Evolutionary conservation across 1,140 invertebrate genomes (phyloP), one percentile per base, ranked within the genome.

Genomic region (Neuroterus valhalla): DNA sequence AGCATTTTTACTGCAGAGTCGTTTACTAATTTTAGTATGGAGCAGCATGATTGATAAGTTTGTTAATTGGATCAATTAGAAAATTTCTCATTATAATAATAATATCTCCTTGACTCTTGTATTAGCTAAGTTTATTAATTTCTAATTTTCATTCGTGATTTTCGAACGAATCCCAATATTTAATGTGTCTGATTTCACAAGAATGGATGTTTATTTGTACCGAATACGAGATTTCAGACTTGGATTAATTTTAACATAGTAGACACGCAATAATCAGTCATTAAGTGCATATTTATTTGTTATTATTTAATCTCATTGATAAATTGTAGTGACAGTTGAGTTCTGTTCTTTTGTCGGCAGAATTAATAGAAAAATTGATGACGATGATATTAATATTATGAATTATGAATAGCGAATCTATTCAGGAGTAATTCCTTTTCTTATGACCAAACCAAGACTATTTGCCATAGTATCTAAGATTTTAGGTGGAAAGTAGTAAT

Each of bases 241-340:
- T 48, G 17, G 17, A 48, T 2, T 4, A 1, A 48, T 48, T 48
- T 48, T 48, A 17, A 17, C 17, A 48, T n/a, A 19, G 8, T 83
- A 78, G 75, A 85, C 82, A 79, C 81, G 81, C 81, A 80, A 78
- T 81, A 77, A 74, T 71, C 44, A 78, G 75, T 77, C 74, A 81
- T 75, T 78, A 75, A 78, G 72, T 78, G 76, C 77, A 78, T 81
- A 79, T 78, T 81, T 79, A 81, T 81, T 79, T 79, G 76, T 78
- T 77, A 79, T 81, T 77, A 78, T 77, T 48, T 17, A 48, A 48
- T 17, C 15, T n/a, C 8, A 19, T 48, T n/a, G 6, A 19, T 19
- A 6, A 19, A 19, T 48, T 48, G 17, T 48, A 48, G 46, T 19
- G 17, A 48, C 3, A 1, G 17, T 19, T 48, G 17, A 3, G 8